Conservation (phyloP, 2,797 vertebrate genomes). For the Enteromius viviparus region DNA sequence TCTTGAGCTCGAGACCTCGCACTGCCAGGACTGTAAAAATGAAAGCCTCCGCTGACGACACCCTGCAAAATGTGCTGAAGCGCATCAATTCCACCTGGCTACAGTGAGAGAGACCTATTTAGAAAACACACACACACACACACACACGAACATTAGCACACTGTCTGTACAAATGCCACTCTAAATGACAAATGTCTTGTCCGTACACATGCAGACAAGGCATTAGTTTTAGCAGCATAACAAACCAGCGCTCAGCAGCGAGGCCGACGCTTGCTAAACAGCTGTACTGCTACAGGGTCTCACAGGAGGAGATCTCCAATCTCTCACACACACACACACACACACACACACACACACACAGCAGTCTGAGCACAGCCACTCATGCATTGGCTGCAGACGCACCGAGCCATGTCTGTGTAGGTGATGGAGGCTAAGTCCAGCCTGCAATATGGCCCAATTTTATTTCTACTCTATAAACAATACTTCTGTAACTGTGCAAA, state of each 20-base stretch:
- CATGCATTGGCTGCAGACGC: background rate
- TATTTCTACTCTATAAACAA: background rate
- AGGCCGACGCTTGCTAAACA: conserved; percentile 1
- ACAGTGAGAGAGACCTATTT: conserved; percentile 79
- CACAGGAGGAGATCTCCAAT: background rate
- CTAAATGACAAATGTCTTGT: conserved; percentile 52
- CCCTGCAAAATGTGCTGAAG: conserved; percentile 78
- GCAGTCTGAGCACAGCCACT: background rate
- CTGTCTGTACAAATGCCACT: conserved; percentile 28
- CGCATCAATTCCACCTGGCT: conserved; percentile 82
- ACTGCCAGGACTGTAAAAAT: conserved; percentile 80
- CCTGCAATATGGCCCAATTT: background rate
- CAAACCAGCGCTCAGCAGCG: conserved; percentile 50
- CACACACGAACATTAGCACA: conserved; percentile 61
- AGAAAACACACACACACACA: conserved; percentile 69
- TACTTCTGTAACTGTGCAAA: background rate
- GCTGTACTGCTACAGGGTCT: conserved; percentile 17
- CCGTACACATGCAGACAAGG: conserved; percentile 67
- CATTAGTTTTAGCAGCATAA: conserved; percentile 77
- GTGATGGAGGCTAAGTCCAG: background rate
- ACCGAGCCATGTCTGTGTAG: background rate
- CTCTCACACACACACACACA: background rate
- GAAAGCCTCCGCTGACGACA: conserved; percentile 73
- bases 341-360: background rate
- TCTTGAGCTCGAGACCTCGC: conserved; percentile 73